Base-by-base conservation (phyloP, 2,797 vertebrate genomes). In the Chrysocyon brachyurus region DNA sequence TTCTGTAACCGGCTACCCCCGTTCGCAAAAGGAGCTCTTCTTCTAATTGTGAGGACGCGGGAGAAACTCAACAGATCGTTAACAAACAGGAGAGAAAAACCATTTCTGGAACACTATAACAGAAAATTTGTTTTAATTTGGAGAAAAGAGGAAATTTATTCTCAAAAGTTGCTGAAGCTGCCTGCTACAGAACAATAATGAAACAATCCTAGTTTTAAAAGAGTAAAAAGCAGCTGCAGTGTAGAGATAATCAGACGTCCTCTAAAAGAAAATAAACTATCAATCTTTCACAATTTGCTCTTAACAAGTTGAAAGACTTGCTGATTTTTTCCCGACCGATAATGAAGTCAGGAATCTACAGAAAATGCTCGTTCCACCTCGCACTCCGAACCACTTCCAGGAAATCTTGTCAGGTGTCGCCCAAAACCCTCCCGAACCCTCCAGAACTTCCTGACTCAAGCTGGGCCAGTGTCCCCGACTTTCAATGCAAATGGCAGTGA, bases 81-180 rank as follows among this genome's bases (percentile, higher is more conserved):
- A 91, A 57, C 49, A 86, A 88, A 79, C 12, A 84, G n/a, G 86
- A 93, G 96, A 75, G 36, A 88, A 85, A 81, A 95, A 56, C 11
- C 21, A 68, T 64, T 93, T 97, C 68, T 87, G 40, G 54, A 96
- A 94, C 81, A 87, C 33, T 70, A 79, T 56, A 90, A 90, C 4
- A 93, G 57, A 92, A 92, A 79, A 72, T 94, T 61, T 93, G 12
- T 81, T 97, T 87, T 72, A 94, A 49, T 81, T 75, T 78, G 93
- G 10, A 97, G 28, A 92, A 95, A 94, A 68, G 2, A 54, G 24
- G 78, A 88, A 92, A n/a, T 73, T 12, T 84, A 24, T 81, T 86
- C 92, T 93, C 83, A 81, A n/a, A 96, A 90, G 54, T 4, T 66
- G 6, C 17, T 21, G 19, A 64, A 87, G 59, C 70, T 79, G 82